phyloP scores from a whole-genome alignment of 1,140 invertebrate species.

The Dolichoris vasculosae region DNA sequence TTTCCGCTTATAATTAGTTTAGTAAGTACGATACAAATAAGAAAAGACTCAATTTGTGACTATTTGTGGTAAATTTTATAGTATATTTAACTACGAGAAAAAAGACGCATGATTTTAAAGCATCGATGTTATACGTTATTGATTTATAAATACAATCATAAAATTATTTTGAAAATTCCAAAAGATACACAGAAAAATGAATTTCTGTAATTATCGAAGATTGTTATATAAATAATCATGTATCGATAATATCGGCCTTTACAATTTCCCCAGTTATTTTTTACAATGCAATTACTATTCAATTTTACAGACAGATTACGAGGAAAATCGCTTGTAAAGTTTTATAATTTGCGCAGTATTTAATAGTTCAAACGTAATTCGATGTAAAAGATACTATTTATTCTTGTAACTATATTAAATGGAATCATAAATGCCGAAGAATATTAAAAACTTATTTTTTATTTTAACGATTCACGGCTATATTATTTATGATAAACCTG shows the following conservation, averaged over 20 bases:
- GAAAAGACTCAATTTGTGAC: no score
- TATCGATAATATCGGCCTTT: neutral
- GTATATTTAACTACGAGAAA: no score
- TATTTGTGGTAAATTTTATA: no score
- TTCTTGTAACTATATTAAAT: neutral
- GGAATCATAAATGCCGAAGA: neutral
- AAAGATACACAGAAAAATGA: no score
- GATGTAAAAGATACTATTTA: neutral
- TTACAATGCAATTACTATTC: neutral
- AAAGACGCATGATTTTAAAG: no score
- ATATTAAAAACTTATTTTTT: neutral
- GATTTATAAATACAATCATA: no score
- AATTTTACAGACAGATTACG: slow-evolving; percentile 1
- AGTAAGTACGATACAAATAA: no score
- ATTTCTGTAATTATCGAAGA: neutral
- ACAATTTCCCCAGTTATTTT: neutral
- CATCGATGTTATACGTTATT: no score
- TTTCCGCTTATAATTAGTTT: no score
- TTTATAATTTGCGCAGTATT: neutral
- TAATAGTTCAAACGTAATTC: neutral
- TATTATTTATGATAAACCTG: neutral
- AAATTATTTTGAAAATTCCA: no score
- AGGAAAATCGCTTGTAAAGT: neutral
- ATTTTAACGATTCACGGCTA: neutral
- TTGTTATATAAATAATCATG: neutral